These are phyloP conservation scores for Myopa tessellatipennis DNA, from an alignment of 2,888 invertebrate species.

Conservation along the genomic window DNA sequence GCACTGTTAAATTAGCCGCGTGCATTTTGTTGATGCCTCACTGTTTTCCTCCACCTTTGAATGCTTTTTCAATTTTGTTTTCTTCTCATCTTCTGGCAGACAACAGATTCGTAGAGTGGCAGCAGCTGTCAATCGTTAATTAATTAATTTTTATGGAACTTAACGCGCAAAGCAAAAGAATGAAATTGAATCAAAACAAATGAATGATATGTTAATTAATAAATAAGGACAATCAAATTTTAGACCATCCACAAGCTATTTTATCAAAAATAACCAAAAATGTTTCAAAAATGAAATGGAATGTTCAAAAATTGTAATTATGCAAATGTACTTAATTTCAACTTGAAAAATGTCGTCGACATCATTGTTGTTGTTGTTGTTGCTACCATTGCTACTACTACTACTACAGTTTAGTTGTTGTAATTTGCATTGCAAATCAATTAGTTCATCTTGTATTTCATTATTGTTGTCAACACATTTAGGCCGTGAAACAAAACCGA, in stretches of 20 bases:
- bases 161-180: constrained; percentile 39
- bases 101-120: constrained; percentile 11
- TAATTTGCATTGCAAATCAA: constrained; percentile 40
- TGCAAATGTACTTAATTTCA: constrained; percentile 67
- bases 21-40: constrained; percentile 26
- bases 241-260: constrained; percentile 1
- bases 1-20: constrained; percentile 12
- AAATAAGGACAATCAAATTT: constrained; percentile 40
- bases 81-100: constrained; percentile 10
- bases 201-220: constrained; percentile 22
- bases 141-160: constrained; percentile 16
- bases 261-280: constrained; percentile 14
- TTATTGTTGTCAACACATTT: constrained; percentile 54
- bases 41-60: constrained; percentile 1
- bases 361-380: constrained; percentile 65
- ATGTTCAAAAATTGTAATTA: constrained; percentile 66
- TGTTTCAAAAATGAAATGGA: constrained; percentile 55
- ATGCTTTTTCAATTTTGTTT: constrained; percentile 1
- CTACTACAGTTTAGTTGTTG: constrained; percentile 37
- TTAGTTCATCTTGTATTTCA: constrained; percentile 58
- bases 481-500: constrained; percentile 42
- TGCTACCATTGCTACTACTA: constrained; percentile 60
- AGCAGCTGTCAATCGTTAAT: constrained; percentile 23
- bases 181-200: constrained; percentile 46
- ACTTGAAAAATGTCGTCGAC: constrained; percentile 67